Percentiles rank a stretch among this genome's conserved stretches.
phyloP scores from a whole-genome alignment of 2,797 vertebrate genomes.

The Argyrosomus regius region DNA sequence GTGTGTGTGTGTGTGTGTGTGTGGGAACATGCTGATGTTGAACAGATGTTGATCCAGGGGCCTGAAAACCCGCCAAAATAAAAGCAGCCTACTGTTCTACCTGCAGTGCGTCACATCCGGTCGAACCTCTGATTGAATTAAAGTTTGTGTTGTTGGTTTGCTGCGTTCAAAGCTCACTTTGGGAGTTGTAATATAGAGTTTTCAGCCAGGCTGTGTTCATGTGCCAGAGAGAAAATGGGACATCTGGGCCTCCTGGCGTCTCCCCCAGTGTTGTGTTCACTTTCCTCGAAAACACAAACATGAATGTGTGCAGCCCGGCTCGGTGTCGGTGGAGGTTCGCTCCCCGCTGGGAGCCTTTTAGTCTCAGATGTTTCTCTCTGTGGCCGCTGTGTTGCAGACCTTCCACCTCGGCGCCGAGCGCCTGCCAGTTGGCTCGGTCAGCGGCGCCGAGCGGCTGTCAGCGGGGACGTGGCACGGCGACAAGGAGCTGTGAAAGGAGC shows the following conservation, averaged over 20 bases:
- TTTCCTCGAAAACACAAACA: background rate
- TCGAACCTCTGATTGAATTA: too few relatives aligned
- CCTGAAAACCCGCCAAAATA: slow-evolving; percentile 34
- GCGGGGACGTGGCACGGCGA: slow-evolving; percentile 59
- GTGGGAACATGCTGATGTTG: slow-evolving; percentile 39
- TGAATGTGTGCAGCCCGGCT: background rate
- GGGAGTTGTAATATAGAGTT: background rate
- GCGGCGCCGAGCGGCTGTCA: slow-evolving; percentile 58
- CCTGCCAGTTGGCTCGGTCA: slow-evolving; percentile 64
- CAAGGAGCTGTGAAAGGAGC: slow-evolving; percentile 57
- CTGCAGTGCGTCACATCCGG: too few relatives aligned
- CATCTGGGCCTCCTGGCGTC: slow-evolving; percentile 21
- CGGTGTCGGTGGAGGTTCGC: slow-evolving; percentile 36
- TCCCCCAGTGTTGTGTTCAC: slow-evolving; percentile 32
- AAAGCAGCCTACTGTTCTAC: slow-evolving; percentile 1
- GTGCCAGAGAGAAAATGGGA: background rate
- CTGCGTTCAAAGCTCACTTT: too few relatives aligned
- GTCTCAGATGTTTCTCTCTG: slow-evolving; percentile 59
- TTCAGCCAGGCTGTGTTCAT: slow-evolving; percentile 12
- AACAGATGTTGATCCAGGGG: slow-evolving; percentile 53
- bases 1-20: slow-evolving; percentile 2
- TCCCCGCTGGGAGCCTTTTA: slow-evolving; percentile 48
- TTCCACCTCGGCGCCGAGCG: slow-evolving; percentile 48
- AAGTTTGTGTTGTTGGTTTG: too few relatives aligned
- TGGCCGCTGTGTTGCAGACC: slow-evolving; percentile 43